Evolutionary conservation across 1,140 invertebrate species (phyloP), one percentile per base, ranked within the genome.

Genomic region (Dolichoris vasculosae): DNA sequence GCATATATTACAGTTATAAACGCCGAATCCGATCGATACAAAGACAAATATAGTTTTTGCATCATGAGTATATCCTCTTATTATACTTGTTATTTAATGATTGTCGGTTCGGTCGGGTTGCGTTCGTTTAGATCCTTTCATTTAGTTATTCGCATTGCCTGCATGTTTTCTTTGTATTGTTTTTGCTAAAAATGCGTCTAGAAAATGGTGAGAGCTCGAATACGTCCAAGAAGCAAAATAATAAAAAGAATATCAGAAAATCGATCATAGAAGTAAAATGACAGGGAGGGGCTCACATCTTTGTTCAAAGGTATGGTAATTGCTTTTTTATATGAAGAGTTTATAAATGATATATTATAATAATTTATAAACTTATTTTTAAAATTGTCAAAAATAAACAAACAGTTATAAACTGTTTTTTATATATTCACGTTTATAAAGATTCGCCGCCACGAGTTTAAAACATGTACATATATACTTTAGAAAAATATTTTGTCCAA

Each of bases 221-320:
- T 73, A 73, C 26, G n/a, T 43, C 69, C 23, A 73, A 73, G 32
- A 73, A 73, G n/a, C 23, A 73, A 73, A 73, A 43, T 73, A 43
- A 73, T n/a, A 73, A 73, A 23, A 2, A 43, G 8, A 43, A 43
- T 43, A 43, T 73, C 20, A 43, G 43, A 40, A 73, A 73, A 73
- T 73, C 69, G 38, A 9, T 43, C 38, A 20, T 40, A 73, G 38
- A 40, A 73, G 69, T 73, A 73, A 73, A 73, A 73, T 73, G 69
- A 73, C 69, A 73, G 69, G 69, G 69, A 73, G 69, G 38, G 69
- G 69, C 69, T 73, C 40, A 9, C 38, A 40, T 71, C 40, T 43
- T 43, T 8, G 20, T n/a, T 73, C 20, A 73, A 73, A 43, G 69
- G 69, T 73, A 73, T 43, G 43, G 38, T 73, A 73, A 73, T 73